Percentiles rank a stretch among this genome's conserved stretches.
phyloP scores from a whole-genome alignment of 2,797 vertebrate genomes.

The Ispidina picta region DNA sequence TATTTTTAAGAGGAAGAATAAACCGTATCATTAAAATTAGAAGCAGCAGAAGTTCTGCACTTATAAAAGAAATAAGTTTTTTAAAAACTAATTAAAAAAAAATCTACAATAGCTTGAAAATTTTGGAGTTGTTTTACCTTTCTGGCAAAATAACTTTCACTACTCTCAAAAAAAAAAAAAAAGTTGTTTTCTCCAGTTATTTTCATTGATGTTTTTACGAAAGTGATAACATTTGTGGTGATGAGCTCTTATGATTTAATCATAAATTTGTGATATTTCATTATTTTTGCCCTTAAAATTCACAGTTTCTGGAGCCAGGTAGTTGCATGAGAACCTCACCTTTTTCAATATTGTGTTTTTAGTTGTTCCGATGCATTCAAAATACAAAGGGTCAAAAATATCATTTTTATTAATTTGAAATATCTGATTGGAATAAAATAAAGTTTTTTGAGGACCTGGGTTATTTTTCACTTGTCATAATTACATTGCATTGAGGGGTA shows the following conservation, averaged over 20 bases:
- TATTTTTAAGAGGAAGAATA: constrained; percentile 66
- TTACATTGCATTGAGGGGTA: neutral
- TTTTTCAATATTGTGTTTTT: neutral
- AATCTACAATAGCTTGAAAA: neutral
- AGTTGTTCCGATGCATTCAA: neutral
- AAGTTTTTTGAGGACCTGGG: neutral
- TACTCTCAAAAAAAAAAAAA: neutral
- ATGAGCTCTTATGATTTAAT: neutral
- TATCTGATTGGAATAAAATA: neutral
- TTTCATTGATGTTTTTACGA: neutral
- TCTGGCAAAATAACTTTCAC: neutral
- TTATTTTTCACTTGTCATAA: neutral
- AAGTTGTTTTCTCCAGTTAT: neutral
- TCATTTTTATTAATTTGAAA: neutral
- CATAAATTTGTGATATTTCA: neutral
- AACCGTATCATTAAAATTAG: constrained; percentile 30
- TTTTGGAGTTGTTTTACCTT: neutral
- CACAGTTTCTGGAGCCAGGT: neutral
- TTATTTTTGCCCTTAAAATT: neutral
- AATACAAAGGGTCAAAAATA: neutral
- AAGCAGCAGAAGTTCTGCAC: neutral
- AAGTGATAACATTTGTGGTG: neutral
- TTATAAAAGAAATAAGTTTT: neutral
- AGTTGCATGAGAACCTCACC: neutral
- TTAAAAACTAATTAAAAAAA: neutral